Conservation (phyloP, 2,113 vertebrate species). For the Peromyscus maniculatus region DNA sequence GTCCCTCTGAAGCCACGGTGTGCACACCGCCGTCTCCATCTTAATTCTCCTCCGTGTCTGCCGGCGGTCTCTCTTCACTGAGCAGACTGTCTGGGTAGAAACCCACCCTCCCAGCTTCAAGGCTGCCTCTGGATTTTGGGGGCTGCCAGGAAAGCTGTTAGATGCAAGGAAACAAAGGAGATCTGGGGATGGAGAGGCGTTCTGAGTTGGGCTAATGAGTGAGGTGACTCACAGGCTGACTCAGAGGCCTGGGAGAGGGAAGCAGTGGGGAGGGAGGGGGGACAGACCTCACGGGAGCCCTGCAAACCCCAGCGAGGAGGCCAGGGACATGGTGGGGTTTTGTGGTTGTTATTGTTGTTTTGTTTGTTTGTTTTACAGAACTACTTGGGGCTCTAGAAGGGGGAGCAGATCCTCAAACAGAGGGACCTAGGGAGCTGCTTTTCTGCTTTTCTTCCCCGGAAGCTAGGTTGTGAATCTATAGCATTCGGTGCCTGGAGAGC, state of each 20-base stretch:
- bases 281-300: constrained; percentile 78
- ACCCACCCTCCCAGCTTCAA: constrained; percentile 20
- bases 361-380: constrained; percentile 48
- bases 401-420: constrained; percentile 31
- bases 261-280: constrained; percentile 63
- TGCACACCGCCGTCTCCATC: background rate
- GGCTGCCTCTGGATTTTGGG: constrained; percentile 53
- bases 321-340: constrained; percentile 34
- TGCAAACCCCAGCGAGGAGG: constrained; percentile 56
- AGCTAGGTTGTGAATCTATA: constrained; percentile 54
- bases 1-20: background rate
- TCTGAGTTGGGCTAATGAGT: constrained; percentile 87
- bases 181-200: constrained; percentile 85
- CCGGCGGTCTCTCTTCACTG: background rate
- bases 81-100: background rate
- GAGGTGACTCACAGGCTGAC: constrained; percentile 88
- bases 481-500: constrained; percentile 39
- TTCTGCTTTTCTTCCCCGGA: background rate
- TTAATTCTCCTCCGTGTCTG: background rate
- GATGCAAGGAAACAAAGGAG: constrained; percentile 82
- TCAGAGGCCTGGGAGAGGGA: constrained; percentile 83
- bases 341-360: background rate
- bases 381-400: constrained; percentile 51
- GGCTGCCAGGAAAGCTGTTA: constrained; percentile 82
- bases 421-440: constrained; percentile 31